phyloP scores from a whole-genome alignment of 1,140 invertebrate species.

The Cotesia vestalis region DNA sequence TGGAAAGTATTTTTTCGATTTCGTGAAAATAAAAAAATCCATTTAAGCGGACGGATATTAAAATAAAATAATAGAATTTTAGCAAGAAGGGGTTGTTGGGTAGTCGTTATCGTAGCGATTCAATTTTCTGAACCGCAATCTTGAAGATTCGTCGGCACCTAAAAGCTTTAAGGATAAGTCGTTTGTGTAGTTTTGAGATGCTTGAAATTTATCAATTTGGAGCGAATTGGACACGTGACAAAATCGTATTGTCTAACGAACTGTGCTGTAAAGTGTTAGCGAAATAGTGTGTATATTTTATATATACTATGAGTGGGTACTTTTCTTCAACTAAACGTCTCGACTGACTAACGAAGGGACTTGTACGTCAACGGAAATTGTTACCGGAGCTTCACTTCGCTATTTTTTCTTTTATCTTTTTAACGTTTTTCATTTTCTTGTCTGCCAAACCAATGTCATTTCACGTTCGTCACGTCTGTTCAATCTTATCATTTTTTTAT shows the following conservation, averaged over 20 bases:
- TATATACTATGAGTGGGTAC: slow-evolving; percentile 7
- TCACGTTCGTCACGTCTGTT: slow-evolving; percentile 18
- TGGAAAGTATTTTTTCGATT: too few relatives aligned
- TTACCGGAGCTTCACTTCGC: slow-evolving; percentile 35
- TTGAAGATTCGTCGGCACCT: slow-evolving; percentile 1
- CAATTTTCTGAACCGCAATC: slow-evolving; percentile 7
- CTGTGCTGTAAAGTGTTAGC: slow-evolving; percentile 50
- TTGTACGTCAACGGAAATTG: slow-evolving; percentile 46
- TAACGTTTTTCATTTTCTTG: slow-evolving; percentile 4
- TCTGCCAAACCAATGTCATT: slow-evolving; percentile 28
- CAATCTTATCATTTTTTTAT: slow-evolving; percentile 1
- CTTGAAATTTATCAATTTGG: slow-evolving; percentile 44
- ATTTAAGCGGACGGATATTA: background rate
- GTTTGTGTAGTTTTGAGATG: slow-evolving; percentile 35
- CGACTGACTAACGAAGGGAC: slow-evolving; percentile 34
- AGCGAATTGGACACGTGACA: slow-evolving; percentile 49
- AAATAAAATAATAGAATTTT: slow-evolving; percentile 1
- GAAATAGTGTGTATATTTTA: slow-evolving; percentile 19
- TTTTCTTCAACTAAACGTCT: slow-evolving; percentile 5
- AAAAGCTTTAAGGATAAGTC: background rate
- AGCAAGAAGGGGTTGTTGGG: background rate
- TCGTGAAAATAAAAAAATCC: background rate
- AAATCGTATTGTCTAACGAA: slow-evolving; percentile 58
- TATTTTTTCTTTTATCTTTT: background rate
- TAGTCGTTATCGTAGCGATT: slow-evolving; percentile 10